Conservation (phyloP, 2,888 invertebrate genomes). For the Lymantria dispar region DNA sequence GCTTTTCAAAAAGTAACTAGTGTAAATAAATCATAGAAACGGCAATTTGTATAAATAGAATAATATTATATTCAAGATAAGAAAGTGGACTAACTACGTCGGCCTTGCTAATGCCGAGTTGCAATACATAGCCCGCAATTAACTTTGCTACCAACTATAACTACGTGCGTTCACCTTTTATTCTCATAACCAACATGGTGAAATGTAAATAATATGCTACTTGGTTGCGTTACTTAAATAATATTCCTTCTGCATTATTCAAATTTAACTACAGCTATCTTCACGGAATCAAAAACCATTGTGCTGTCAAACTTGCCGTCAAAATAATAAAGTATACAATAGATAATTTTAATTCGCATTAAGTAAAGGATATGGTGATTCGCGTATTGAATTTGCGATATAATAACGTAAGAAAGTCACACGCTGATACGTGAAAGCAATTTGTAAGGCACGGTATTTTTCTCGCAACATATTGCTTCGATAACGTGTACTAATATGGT, state of each 20-base stretch:
- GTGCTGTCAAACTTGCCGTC: slow-evolving; percentile 48
- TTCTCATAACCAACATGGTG: slow-evolving; percentile 14
- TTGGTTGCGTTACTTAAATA: slow-evolving; percentile 9
- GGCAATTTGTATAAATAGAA: slow-evolving; percentile 15
- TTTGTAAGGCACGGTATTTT: slow-evolving; percentile 42
- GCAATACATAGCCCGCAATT: slow-evolving; percentile 29
- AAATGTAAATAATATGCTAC: slow-evolving; percentile 29
- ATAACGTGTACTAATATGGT: slow-evolving; percentile 26
- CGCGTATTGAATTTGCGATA: slow-evolving; percentile 36
- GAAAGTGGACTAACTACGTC: slow-evolving; percentile 29
- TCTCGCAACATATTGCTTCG: slow-evolving; percentile 30
- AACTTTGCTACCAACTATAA: slow-evolving; percentile 20
- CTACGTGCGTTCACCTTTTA: slow-evolving; percentile 31
- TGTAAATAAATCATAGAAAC: slow-evolving; percentile 16
- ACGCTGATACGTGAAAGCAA: slow-evolving; percentile 46
- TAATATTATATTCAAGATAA: slow-evolving; percentile 8
- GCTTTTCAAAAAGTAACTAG: not conserved
- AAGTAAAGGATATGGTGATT: slow-evolving; percentile 49
- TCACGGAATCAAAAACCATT: slow-evolving; percentile 36
- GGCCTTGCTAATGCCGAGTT: slow-evolving; percentile 40
- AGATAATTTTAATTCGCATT: slow-evolving; percentile 28
- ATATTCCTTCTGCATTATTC: slow-evolving; percentile 22
- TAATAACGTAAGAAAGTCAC: slow-evolving; percentile 23
- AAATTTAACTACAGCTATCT: slow-evolving; percentile 21
- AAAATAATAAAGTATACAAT: slow-evolving; percentile 31